These are phyloP conservation scores for Acromyrmex echinatior DNA, from an alignment of 1,140 invertebrate genomes.

Conservation along the genomic window DNA sequence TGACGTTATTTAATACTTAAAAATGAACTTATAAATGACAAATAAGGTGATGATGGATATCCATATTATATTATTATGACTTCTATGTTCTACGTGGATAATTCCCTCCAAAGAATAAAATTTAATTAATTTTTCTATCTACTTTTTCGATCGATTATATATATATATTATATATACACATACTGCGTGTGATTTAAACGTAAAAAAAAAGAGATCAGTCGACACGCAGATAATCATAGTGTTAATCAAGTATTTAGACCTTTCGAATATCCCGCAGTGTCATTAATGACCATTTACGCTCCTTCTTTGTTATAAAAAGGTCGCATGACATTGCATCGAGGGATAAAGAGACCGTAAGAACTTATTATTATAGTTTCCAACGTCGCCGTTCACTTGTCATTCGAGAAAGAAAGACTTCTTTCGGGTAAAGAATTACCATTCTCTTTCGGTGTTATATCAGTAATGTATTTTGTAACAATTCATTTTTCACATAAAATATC, in stretches of 20 bases:
- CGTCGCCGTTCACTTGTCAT: background rate
- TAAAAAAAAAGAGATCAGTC: background rate
- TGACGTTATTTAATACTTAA: no score
- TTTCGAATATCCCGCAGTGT: conserved; percentile 29
- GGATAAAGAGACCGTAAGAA: background rate
- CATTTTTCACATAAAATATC: conserved; percentile 64
- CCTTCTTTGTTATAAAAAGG: background rate
- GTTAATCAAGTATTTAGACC: background rate
- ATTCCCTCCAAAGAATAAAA: background rate
- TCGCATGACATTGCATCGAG: background rate
- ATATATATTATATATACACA: no score
- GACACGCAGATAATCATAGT: background rate
- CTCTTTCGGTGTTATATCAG: conserved; percentile 56
- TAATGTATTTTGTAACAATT: conserved; percentile 65
- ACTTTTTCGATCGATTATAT: background rate
- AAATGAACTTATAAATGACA: no score
- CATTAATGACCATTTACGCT: background rate
- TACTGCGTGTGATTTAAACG: background rate
- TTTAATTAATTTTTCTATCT: background rate
- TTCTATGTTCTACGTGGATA: no score
- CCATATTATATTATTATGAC: no score
- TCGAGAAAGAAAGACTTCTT: background rate
- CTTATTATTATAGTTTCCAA: background rate
- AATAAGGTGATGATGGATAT: no score
- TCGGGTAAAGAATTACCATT: conserved; percentile 37